Conservation (phyloP, 1,140 invertebrate genomes). For the Drosophila mojavensis region DNA sequence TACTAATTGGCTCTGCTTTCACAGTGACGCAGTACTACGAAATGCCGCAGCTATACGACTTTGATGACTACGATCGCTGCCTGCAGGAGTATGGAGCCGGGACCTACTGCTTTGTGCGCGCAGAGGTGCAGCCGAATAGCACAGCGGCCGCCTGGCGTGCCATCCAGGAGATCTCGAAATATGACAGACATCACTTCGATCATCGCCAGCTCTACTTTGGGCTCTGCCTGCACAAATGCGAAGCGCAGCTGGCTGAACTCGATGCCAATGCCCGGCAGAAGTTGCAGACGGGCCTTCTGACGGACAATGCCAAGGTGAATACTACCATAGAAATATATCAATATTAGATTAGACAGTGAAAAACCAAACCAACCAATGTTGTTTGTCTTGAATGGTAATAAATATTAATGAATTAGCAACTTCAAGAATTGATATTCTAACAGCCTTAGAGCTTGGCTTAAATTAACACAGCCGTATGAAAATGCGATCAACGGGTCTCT, state of each 20-base stretch:
- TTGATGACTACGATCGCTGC: constrained; percentile 85
- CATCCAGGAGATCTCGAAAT: constrained; percentile 84
- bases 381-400: constrained; percentile 6
- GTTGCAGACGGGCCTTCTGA: constrained; percentile 60
- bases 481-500: constrained; percentile 2
- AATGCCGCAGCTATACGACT: constrained; percentile 85
- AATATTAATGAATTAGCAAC: constrained; percentile 2
- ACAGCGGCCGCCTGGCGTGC: constrained; percentile 83
- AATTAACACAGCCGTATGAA: constrained; percentile 34
- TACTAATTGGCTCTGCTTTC: neutral
- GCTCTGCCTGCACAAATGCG: constrained; percentile 84
- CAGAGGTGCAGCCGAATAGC: constrained; percentile 77
- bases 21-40: constrained; percentile 85
- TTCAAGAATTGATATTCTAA: constrained; percentile 27
- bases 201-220: constrained; percentile 85
- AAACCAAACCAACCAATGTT: neutral
- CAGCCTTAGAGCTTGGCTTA: neutral
- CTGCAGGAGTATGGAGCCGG: constrained; percentile 73
- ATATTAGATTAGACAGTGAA: neutral
- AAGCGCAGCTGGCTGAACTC: constrained; percentile 50
- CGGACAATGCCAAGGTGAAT: constrained; percentile 76
- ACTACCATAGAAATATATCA: neutral
- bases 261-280: constrained; percentile 34
- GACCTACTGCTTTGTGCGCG: constrained; percentile 85
- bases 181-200: constrained; percentile 85